Evolutionary conservation across 2,113 vertebrate genomes (phyloP).

Genomic region (Galeopterus variegatus): DNA sequence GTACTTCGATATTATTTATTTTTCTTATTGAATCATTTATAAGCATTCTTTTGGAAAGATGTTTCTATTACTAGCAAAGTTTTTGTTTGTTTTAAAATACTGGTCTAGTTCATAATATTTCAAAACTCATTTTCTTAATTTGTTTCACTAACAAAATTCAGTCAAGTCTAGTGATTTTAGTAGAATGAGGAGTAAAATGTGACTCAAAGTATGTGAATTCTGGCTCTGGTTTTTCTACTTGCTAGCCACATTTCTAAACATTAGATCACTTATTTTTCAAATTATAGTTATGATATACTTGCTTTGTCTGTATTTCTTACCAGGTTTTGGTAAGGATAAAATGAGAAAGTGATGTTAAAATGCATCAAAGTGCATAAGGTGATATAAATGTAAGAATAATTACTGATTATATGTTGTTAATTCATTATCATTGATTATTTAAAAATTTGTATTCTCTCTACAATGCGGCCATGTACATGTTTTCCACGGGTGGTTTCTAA

Average conservation of each 20-base stretch:
- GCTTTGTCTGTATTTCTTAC: background rate
- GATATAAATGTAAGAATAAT: background rate
- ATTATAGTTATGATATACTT: background rate
- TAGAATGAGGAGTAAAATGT: background rate
- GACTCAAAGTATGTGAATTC: background rate
- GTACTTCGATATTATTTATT: background rate
- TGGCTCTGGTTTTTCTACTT: background rate
- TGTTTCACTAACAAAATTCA: constrained; percentile 7
- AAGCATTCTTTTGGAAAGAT: background rate
- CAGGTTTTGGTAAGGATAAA: constrained; percentile 1
- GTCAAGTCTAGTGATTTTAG: background rate
- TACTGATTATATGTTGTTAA: background rate
- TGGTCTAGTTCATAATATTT: background rate
- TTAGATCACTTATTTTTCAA: background rate
- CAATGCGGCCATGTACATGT: background rate
- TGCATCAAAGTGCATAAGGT: background rate
- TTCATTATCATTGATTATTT: background rate
- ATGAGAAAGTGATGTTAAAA: background rate
- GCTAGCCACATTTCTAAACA: background rate
- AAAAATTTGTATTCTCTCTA: background rate
- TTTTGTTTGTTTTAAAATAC: background rate
- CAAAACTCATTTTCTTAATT: background rate
- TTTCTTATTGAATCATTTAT: background rate
- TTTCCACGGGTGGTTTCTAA: background rate
- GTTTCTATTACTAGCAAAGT: background rate